Conservation (phyloP, 1,140 invertebrate species). For the Apis florea region DNA sequence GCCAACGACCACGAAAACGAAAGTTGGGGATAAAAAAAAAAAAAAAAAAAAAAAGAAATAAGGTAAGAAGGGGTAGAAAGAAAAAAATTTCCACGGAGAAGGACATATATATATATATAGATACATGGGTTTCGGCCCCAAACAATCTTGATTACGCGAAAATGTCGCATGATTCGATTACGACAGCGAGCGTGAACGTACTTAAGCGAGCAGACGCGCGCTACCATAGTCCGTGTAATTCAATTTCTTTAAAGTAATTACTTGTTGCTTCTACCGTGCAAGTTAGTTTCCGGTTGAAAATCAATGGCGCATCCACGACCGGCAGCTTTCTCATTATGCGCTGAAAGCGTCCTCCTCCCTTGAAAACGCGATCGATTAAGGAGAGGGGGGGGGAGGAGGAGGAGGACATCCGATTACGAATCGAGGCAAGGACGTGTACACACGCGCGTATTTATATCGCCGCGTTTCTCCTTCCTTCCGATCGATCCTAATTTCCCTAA, state of each 20-base stretch:
- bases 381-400: no score
- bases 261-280: slow-evolving; percentile 61
- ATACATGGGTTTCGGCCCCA: background rate
- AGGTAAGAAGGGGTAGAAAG: background rate
- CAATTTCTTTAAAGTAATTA: slow-evolving; percentile 67
- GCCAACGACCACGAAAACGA: no score
- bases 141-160: slow-evolving; percentile 49
- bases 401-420: no score
- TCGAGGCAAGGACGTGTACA: no score
- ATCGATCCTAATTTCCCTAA: background rate
- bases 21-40: background rate
- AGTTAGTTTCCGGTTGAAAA: slow-evolving; percentile 65
- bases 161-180: slow-evolving; percentile 57
- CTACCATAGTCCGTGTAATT: slow-evolving; percentile 51
- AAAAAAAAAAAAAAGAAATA: background rate
- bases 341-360: slow-evolving; percentile 37
- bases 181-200: slow-evolving; percentile 48
- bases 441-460: no score
- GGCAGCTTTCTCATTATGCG: slow-evolving; percentile 44
- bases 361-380: slow-evolving; percentile 44
- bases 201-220: slow-evolving; percentile 49
- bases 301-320: slow-evolving; percentile 38
- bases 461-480: no score
- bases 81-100: slow-evolving; percentile 14
- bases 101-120: no score